Evolutionary conservation across 2,888 invertebrate species (phyloP).

Genomic region (Microplitis manilae): DNA sequence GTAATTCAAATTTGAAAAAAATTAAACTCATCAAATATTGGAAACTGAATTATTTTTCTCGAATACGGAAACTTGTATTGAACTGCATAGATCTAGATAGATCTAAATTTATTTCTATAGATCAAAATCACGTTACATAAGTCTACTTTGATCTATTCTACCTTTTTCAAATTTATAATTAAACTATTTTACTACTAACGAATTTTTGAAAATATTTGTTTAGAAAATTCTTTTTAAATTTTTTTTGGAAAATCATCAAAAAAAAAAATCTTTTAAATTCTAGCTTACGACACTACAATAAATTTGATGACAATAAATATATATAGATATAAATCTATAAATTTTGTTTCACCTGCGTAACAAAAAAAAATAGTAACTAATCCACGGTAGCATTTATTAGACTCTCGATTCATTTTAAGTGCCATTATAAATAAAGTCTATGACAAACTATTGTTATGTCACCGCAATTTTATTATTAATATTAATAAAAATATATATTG

Average conservation of each 20-base stretch:
- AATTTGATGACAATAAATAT: background rate
- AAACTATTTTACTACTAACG: too few species aligned
- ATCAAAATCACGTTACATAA: too few species aligned
- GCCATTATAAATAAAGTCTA: background rate
- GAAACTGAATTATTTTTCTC: too few species aligned
- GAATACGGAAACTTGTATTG: too few species aligned
- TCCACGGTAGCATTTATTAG: conserved; percentile 42
- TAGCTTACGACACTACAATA: background rate
- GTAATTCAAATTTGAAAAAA: too few species aligned
- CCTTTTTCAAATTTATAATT: too few species aligned
- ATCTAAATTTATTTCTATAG: too few species aligned
- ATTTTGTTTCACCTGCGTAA: conserved; percentile 52
- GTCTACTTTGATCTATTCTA: too few species aligned
- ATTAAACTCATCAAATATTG: too few species aligned
- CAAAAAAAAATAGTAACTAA: conserved; percentile 50
- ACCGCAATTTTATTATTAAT: background rate
- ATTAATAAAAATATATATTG: conserved; percentile 11
- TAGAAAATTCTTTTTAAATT: too few species aligned
- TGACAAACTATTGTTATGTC: background rate
- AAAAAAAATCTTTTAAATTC: background rate
- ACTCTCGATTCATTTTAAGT: conserved; percentile 8
- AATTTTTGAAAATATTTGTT: too few species aligned
- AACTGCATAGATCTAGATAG: too few species aligned
- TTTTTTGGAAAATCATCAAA: background rate
- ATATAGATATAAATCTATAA: background rate